Conservation (phyloP, 2,888 invertebrate species). For the Erebia epiphron region DNA sequence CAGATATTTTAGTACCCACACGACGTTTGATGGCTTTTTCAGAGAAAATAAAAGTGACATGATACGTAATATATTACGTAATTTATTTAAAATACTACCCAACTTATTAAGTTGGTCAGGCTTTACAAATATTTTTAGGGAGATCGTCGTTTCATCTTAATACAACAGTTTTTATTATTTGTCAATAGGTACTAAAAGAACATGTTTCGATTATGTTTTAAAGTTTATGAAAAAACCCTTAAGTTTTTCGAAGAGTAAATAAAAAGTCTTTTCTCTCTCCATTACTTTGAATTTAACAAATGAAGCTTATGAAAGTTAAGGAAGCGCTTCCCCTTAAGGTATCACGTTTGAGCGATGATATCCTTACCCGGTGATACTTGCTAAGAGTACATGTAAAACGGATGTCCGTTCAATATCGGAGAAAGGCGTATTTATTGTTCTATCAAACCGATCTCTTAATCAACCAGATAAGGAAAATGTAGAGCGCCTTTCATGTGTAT, state of each 20-base stretch:
- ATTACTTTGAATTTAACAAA: not conserved
- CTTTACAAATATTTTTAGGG: too few species aligned
- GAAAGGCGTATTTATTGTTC: slow-evolving; percentile 64
- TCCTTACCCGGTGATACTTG: slow-evolving; percentile 50
- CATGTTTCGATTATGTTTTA: not conserved
- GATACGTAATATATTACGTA: too few species aligned
- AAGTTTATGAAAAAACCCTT: not conserved
- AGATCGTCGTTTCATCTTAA: too few species aligned
- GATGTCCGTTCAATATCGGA: slow-evolving; percentile 59
- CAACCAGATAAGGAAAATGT: slow-evolving; percentile 30
- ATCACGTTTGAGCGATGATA: slow-evolving; percentile 55
- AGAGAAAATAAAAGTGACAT: not conserved
- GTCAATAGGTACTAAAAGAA: too few species aligned
- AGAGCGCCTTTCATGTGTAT: slow-evolving; percentile 26
- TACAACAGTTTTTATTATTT: too few species aligned
- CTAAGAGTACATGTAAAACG: slow-evolving; percentile 53
- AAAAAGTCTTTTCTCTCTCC: not conserved
- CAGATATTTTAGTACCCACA: not conserved
- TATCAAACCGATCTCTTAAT: slow-evolving; percentile 35
- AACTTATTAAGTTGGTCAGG: too few species aligned
- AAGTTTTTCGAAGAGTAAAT: not conserved
- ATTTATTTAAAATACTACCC: too few species aligned
- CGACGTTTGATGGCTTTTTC: not conserved
- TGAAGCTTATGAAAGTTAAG: not conserved
- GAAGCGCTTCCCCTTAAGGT: slow-evolving; percentile 49